These are phyloP conservation scores for Orthonychiurus folsomi DNA, from an alignment of 2,888 invertebrate genomes.

Conservation along the genomic window DNA sequence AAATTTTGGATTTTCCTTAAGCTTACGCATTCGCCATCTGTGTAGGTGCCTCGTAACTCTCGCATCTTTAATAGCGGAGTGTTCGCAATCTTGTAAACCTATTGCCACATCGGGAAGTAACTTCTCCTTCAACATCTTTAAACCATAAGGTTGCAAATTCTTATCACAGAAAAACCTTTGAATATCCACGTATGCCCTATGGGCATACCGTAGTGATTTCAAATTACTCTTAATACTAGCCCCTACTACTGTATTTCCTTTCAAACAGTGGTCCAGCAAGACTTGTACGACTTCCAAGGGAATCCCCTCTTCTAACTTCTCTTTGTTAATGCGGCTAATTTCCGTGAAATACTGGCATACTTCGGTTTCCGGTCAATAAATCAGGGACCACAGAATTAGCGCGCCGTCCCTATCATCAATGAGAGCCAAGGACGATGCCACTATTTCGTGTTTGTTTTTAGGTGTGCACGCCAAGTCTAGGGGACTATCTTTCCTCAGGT, in stretches of 20 bases:
- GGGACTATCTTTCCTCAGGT: background rate
- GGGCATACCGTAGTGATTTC: background rate
- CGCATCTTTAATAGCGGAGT: background rate
- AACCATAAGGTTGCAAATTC: background rate
- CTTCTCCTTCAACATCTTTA: background rate
- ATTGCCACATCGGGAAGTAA: background rate
- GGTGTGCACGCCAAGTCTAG: background rate
- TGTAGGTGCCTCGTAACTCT: background rate
- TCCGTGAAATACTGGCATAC: background rate
- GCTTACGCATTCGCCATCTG: background rate
- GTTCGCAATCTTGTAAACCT: background rate
- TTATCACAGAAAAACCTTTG: background rate
- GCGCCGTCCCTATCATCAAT: background rate
- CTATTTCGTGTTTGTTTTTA: background rate
- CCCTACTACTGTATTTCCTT: background rate
- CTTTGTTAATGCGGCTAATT: background rate
- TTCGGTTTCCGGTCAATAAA: background rate
- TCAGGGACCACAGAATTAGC: background rate
- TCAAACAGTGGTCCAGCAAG: background rate
- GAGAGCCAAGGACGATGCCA: background rate
- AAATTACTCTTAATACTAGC: background rate
- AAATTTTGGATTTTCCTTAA: background rate
- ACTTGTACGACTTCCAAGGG: background rate
- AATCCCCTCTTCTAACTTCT: background rate
- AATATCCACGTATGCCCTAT: background rate